phyloP scores from a whole-genome alignment of 1,140 invertebrate species.

The Cyclargus thomasi region DNA sequence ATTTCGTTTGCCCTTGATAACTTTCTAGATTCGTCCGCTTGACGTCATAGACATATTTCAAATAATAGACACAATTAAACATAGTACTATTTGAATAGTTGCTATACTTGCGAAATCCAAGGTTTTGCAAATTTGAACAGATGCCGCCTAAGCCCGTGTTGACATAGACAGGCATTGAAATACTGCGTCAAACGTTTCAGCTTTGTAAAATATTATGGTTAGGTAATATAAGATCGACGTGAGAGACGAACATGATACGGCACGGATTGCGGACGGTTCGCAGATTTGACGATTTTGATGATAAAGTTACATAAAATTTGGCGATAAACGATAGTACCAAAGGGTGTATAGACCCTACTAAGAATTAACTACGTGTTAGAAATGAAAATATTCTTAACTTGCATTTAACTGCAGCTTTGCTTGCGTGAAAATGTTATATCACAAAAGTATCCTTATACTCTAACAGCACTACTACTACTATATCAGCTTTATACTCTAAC shows the following conservation, averaged over 20 bases:
- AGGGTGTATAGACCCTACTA: no score
- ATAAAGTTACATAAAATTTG: not conserved
- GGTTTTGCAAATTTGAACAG: constrained; percentile 6
- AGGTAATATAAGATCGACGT: constrained; percentile 6
- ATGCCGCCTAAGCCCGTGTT: not conserved
- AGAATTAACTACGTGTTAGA: no score
- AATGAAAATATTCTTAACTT: no score
- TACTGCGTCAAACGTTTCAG: not conserved
- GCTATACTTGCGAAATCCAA: not conserved
- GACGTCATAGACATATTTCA: not conserved
- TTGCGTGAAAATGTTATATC: no score
- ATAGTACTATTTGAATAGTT: not conserved
- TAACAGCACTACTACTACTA: no score
- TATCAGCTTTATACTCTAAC: no score
- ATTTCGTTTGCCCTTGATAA: no score
- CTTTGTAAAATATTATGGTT: constrained; percentile 5
- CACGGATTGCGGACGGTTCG: not conserved
- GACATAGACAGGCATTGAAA: constrained; percentile 2
- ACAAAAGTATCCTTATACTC: no score
- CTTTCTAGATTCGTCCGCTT: not conserved
- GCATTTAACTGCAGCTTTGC: no score
- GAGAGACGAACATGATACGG: constrained; percentile 1
- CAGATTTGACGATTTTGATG: not conserved
- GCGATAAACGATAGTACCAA: not conserved
- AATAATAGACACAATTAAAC: not conserved